Conservation (phyloP, 2,888 invertebrate genomes). For the Watsonalla binaria region DNA sequence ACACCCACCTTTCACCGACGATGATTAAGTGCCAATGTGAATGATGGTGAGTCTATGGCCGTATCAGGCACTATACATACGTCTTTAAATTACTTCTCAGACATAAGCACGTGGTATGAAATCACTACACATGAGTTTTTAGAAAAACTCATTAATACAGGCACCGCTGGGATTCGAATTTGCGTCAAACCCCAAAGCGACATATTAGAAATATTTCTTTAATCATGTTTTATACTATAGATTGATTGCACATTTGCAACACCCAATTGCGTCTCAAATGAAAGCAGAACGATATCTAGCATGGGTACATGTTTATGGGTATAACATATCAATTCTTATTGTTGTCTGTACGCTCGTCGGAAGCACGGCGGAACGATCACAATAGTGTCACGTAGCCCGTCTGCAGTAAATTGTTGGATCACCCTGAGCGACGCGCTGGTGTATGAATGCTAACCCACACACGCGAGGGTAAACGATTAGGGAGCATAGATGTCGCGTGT, state of each 20-base stretch:
- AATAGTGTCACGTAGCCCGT: conserved; percentile 11
- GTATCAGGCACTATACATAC: too few species aligned
- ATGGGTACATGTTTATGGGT: background rate
- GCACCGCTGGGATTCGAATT: too few species aligned
- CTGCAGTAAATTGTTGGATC: conserved; percentile 1
- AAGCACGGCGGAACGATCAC: conserved; percentile 22
- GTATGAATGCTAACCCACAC: background rate
- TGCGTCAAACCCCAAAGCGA: too few species aligned
- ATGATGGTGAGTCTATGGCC: too few species aligned
- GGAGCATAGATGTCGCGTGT: background rate
- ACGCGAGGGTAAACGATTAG: background rate
- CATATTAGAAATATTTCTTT: too few species aligned
- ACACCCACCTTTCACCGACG: too few species aligned
- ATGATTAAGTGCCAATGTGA: too few species aligned
- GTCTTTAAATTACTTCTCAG: too few species aligned
- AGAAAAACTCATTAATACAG: too few species aligned
- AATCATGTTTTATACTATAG: too few species aligned
- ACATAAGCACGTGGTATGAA: too few species aligned
- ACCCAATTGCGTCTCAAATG: background rate
- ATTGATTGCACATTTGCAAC: background rate
- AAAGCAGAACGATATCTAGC: background rate
- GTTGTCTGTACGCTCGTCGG: conserved; percentile 27
- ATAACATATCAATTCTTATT: conserved; percentile 36
- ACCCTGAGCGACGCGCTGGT: background rate
- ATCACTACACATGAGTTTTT: too few species aligned